These are phyloP conservation scores for Atopsyche davidsoni DNA, from an alignment of 1,140 invertebrate species.

Conservation along the genomic window DNA sequence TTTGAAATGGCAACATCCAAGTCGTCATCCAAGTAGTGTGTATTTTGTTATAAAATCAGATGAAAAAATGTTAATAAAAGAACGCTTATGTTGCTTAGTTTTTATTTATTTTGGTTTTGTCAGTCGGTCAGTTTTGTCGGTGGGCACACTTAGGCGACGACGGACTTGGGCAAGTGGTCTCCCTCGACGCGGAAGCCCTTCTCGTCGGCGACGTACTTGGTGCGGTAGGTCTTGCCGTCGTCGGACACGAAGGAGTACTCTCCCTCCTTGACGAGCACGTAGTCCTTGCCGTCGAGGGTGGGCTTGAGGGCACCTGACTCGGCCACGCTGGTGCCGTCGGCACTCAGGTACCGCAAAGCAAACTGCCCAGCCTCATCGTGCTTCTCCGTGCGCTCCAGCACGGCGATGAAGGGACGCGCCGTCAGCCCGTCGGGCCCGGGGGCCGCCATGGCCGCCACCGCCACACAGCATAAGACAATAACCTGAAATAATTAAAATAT, in stretches of 20 bases:
- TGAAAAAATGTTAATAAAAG: too few species aligned
- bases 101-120: too few species aligned
- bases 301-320: conserved; percentile 38
- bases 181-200: conserved; percentile 37
- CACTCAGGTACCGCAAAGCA: conserved; percentile 38
- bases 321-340: conserved; percentile 36
- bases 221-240: conserved; percentile 37
- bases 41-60: too few species aligned
- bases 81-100: too few species aligned
- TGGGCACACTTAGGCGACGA: conserved; percentile 27
- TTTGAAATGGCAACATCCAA: too few species aligned
- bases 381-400: conserved; percentile 33
- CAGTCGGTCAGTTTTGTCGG: too few species aligned
- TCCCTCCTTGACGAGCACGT: conserved; percentile 36
- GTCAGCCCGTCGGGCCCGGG: conserved; percentile 11
- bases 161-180: conserved; percentile 38
- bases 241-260: conserved; percentile 35
- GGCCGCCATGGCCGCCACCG: conserved; percentile 20
- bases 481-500: conserved; percentile 18
- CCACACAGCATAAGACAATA: conserved; percentile 12
- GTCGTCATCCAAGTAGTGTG: too few species aligned
- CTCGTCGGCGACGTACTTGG: conserved; percentile 38
- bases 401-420: conserved; percentile 17
- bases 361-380: conserved; percentile 41
- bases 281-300: conserved; percentile 31